Conservation (phyloP, 2,888 invertebrate species). For the Stenotaenia linearis region DNA sequence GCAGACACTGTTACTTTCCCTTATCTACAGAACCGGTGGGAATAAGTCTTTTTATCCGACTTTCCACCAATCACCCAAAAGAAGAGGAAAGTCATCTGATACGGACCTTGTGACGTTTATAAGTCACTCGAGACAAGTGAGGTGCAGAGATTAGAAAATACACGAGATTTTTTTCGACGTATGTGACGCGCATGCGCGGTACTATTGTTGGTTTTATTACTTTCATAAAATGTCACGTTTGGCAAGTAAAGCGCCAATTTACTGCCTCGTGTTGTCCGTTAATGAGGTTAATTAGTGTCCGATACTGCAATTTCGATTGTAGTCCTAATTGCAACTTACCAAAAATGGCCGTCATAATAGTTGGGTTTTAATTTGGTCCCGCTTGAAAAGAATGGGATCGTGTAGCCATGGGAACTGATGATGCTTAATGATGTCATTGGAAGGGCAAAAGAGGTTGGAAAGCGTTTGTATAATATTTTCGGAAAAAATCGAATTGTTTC, state of each 20-base stretch:
- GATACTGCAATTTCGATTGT: background rate
- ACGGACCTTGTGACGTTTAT: background rate
- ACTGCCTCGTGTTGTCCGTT: background rate
- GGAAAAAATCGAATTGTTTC: too few species aligned
- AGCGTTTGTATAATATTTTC: too few species aligned
- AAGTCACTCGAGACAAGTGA: background rate
- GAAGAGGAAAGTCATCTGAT: background rate
- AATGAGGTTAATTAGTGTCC: slow-evolving; percentile 22
- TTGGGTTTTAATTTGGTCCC: background rate
- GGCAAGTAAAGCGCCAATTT: slow-evolving; percentile 3
- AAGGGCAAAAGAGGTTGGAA: background rate
- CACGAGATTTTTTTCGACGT: background rate
- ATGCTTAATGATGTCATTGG: background rate
- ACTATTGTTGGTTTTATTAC: slow-evolving; percentile 13
- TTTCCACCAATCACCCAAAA: background rate
- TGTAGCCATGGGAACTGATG: background rate
- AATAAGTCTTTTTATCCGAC: background rate
- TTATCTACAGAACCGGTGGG: background rate
- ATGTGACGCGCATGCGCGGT: background rate
- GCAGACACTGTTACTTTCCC: background rate
- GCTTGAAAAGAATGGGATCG: background rate
- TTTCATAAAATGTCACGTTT: slow-evolving; percentile 13
- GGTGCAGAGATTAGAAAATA: background rate
- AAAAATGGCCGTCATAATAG: slow-evolving; percentile 18
- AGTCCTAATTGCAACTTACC: background rate